Evolutionary conservation across 1,140 invertebrate species (phyloP), one percentile per base, ranked within the genome.

Genomic region (Scaptodrosophila lebanonensis): DNA sequence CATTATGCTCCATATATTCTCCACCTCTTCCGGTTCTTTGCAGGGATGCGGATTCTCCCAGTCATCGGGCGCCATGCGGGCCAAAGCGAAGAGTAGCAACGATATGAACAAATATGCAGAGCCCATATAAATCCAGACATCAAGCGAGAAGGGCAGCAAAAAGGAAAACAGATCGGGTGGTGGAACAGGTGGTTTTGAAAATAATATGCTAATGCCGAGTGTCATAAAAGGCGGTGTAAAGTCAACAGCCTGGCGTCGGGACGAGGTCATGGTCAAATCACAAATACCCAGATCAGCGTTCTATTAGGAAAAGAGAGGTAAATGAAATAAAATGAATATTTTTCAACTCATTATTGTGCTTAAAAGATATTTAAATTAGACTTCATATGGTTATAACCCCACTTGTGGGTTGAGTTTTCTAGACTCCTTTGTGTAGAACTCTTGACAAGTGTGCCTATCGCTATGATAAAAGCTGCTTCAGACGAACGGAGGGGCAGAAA

Each of bases 91-190:
- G n/a, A 98, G 90, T 36, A 96, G 88, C 25, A 95, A 79, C 0
- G 95, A 96, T 27, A 98, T 94, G 16, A 92, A 92, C 27, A 98
- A 88, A 87, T 95, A 97, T 6, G 95, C 95, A 0, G 93, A 93
- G 0, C 92, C 93, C 91, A 96, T 96, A 86, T 95, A 97, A 59
- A 98, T 91, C 97, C 97, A 98, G 9, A 98, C 96, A 73, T 96
- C 93, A 5, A 94, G 88, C 2, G 95, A 95, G 50, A 98, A 91
- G 1, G 97, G 97, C 9, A 92, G 92, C 38, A 97, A 88, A 83
- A 98, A 98, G 0, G 94, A 94, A 87, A 97, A 95, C 1, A 97
- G 87, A 77, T 94, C 90, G 0, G 92, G 91, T 2, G 91, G 89
- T 66, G 93, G 91, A 47, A 91, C 91, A 13, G 90, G 88, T 0